Evolutionary conservation across 1,140 invertebrate genomes (phyloP).

Genomic region (Adoxophyes honmai): DNA sequence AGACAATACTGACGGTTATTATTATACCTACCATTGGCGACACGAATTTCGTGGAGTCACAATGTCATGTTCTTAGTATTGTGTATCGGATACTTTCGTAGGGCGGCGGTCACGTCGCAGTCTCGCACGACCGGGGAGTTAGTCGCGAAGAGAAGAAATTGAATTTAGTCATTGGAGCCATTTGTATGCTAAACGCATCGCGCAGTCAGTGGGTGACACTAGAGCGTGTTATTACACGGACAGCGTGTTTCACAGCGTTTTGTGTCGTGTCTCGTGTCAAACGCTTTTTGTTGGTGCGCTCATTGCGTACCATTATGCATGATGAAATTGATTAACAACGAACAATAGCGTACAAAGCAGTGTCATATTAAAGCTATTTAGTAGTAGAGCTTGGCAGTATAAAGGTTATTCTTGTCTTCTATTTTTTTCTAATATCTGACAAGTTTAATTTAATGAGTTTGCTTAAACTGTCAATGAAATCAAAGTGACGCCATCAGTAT

Average conservation of each 20-base stretch:
- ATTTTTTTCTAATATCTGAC: too few species aligned
- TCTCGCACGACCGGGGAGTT: constrained; percentile 8
- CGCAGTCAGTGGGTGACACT: not conserved
- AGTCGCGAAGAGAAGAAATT: constrained; percentile 13
- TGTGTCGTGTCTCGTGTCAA: not conserved
- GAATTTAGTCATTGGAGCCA: constrained; percentile 4
- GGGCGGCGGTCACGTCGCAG: not conserved
- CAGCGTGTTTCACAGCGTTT: constrained; percentile 1
- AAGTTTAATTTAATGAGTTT: too few species aligned
- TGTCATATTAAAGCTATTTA: too few species aligned
- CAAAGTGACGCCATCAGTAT: too few species aligned
- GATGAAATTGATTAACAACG: too few species aligned
- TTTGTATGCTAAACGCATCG: constrained; percentile 10
- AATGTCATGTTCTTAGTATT: constrained; percentile 33
- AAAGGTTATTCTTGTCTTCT: too few species aligned
- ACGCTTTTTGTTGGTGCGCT: too few species aligned
- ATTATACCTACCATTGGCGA: constrained; percentile 15
- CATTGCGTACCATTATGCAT: too few species aligned
- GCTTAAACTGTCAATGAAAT: too few species aligned
- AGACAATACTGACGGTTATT: constrained; percentile 17
- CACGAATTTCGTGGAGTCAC: constrained; percentile 32
- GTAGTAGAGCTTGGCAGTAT: too few species aligned
- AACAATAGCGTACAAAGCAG: too few species aligned
- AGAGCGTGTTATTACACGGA: not conserved
- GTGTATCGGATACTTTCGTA: not conserved